A percentile compares a stretch with the other conserved stretches of the same genome.
phyloP scores from a whole-genome alignment of 2,888 invertebrate genomes.

The Morinoia aosen region DNA sequence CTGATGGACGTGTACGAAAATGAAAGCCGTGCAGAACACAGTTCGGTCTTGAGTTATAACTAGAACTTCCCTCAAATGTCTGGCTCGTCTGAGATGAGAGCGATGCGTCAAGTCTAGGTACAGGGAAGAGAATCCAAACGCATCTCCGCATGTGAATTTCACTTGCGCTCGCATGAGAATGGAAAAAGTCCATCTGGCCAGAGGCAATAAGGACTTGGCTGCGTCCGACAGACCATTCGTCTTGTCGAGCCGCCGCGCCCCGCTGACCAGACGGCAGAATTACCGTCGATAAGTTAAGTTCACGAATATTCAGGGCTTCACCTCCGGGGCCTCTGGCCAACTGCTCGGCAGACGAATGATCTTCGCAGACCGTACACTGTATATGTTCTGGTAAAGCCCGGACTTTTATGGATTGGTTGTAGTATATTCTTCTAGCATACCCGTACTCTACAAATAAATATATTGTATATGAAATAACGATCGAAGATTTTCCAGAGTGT shows the following conservation, averaged over 20 bases:
- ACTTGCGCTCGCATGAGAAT: not conserved
- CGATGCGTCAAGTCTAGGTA: not conserved
- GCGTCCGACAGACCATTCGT: not conserved
- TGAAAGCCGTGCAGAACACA: not conserved
- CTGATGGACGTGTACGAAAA: not conserved
- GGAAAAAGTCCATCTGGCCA: not conserved
- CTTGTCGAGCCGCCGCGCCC: not conserved
- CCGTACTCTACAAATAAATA: too few relatives aligned
- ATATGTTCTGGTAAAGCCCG: not conserved
- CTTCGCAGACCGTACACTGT: not conserved
- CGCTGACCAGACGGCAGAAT: not conserved
- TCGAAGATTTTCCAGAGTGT: too few relatives aligned
- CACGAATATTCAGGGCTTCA: not conserved
- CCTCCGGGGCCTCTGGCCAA: not conserved
- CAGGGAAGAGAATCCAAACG: not conserved
- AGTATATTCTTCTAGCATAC: too few relatives aligned
- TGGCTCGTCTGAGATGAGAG: not conserved
- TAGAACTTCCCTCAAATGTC: not conserved
- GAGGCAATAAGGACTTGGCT: conserved; percentile 4
- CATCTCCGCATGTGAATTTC: not conserved
- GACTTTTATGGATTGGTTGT: too few relatives aligned
- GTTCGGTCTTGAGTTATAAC: not conserved
- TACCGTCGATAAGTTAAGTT: not conserved
- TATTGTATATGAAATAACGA: too few relatives aligned
- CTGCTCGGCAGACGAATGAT: not conserved